Evolutionary conservation across 2,888 invertebrate species (phyloP).

Genomic region (Acrobasis repandana): DNA sequence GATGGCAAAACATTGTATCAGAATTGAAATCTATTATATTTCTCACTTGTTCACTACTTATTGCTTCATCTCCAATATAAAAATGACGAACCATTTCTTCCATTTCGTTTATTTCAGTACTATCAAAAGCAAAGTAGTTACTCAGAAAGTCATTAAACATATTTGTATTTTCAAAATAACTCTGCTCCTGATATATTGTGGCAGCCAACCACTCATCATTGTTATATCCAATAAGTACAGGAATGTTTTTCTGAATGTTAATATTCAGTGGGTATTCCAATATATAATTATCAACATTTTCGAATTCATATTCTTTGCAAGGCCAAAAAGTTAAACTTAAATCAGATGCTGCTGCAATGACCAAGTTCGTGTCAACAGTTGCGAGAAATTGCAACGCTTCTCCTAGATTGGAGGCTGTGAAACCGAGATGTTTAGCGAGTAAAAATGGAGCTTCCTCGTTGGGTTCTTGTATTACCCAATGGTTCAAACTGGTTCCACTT

Average conservation of each 20-base stretch:
- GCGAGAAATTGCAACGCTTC: conserved; percentile 49
- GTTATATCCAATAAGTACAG: conserved; percentile 55
- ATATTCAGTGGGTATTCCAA: conserved; percentile 44
- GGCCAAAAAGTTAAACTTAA: conserved; percentile 43
- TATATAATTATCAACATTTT: conserved; percentile 49
- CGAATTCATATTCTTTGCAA: conserved; percentile 53
- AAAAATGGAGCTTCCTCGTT: conserved; percentile 42
- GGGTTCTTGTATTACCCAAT: conserved; percentile 39
- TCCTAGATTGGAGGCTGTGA: conserved; percentile 33
- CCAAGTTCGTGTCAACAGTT: conserved; percentile 36
- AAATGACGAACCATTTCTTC: conserved; percentile 43
- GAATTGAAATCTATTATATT: conserved; percentile 50
- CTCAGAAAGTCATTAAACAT: conserved; percentile 37
- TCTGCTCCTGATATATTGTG: conserved; percentile 32
- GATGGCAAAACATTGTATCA: conserved; percentile 51
- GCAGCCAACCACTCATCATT: conserved; percentile 42
- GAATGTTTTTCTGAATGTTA: conserved; percentile 39
- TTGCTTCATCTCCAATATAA: conserved; percentile 52
- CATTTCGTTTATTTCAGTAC: conserved; percentile 38
- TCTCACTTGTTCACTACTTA: conserved; percentile 33
- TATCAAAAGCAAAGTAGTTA: conserved; percentile 36
- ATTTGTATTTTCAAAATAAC: conserved; percentile 39
- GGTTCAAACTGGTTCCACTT: conserved; percentile 48
- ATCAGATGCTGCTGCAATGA: conserved; percentile 42
- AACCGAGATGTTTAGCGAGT: conserved; percentile 47